Evolutionary conservation across 2,113 vertebrate genomes (phyloP).

Genomic region (Elachura formosa): DNA sequence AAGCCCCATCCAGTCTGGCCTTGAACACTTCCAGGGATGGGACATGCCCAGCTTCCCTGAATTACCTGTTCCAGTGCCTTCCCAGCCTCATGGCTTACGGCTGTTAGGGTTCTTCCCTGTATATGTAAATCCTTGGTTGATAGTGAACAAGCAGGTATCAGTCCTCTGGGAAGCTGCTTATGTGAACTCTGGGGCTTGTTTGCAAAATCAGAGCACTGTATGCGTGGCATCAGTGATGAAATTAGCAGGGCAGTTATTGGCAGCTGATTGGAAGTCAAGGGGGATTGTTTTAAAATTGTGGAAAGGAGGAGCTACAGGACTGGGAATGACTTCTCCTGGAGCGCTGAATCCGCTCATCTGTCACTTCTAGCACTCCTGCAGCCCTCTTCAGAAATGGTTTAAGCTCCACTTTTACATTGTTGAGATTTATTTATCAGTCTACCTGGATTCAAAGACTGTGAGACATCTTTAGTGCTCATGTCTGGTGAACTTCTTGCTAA

Average conservation of each 20-base stretch:
- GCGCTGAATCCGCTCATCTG: neutral
- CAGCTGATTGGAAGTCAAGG: neutral
- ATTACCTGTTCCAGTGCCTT: neutral
- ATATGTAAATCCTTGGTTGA: neutral
- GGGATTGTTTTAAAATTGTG: neutral
- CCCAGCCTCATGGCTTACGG: accelerated
- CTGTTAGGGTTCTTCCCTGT: neutral
- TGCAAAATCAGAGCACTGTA: neutral
- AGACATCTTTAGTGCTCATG: neutral
- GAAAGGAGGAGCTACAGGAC: neutral
- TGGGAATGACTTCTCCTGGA: neutral
- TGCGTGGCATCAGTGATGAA: neutral
- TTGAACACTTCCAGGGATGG: neutral
- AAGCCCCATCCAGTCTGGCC: neutral
- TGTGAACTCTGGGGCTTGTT: neutral
- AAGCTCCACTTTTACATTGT: neutral
- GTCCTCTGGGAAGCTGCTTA: neutral
- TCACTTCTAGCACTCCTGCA: neutral
- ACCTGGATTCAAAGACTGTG: neutral
- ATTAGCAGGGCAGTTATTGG: neutral
- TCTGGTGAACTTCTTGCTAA: neutral
- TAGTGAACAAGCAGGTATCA: neutral
- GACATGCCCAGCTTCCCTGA: neutral
- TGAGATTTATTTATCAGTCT: neutral
- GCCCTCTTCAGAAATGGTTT: neutral